Evolutionary conservation across 1,140 invertebrate genomes (phyloP), one percentile per base, ranked within the genome.

Genomic region (Bombus soroeensis): DNA sequence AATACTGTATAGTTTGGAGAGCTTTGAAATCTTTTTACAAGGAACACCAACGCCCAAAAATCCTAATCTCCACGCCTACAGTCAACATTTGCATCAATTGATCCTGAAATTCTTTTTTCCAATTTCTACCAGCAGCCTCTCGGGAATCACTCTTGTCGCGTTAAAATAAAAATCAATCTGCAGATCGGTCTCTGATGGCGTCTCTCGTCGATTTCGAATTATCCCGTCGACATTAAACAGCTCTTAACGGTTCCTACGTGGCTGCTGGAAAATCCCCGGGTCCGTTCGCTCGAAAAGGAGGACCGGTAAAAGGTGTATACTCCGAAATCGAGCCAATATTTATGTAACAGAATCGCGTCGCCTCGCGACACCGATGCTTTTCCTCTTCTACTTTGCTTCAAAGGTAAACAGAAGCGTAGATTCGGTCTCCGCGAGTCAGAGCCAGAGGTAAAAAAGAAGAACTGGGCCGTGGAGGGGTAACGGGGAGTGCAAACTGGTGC

Each of bases 321-420:
- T 76, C 53, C 89, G 89, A 90, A 90, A 90, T 90, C 81, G 89
- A 90, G 89, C 89, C 90, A 91, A 91, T 91, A 91, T 91, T 91
- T 91, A 91, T 91, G 89, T 91, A 91, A 91, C 90, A 88, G 87
- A 91, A 91, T 90, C 89, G 73, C 75, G 84, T 82, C 78, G 86
- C 87, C 77, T 68, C 68, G 75, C 77, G 88, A 83, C 66, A 77
- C 66, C 64, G 72, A 85, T 81, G 81, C 59, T 62, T 62, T 53
- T n/a, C 81, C 83, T 89, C 72, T 47, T 71, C 75, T 80, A 22
- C 34, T 18, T 47, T 79, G 53, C 89, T 37, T 10, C 13, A 13
- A 74, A 81, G 59, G 89, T 82, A 90, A 90, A 90, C 83, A 88
- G 53, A 82, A 68, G 83, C 73, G 85, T 43, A 85, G 72, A 68